A percentile compares a stretch with the other conserved stretches of the same genome.
phyloP scores from a whole-genome alignment of 2,888 invertebrate species.

The Hyles lineata region DNA sequence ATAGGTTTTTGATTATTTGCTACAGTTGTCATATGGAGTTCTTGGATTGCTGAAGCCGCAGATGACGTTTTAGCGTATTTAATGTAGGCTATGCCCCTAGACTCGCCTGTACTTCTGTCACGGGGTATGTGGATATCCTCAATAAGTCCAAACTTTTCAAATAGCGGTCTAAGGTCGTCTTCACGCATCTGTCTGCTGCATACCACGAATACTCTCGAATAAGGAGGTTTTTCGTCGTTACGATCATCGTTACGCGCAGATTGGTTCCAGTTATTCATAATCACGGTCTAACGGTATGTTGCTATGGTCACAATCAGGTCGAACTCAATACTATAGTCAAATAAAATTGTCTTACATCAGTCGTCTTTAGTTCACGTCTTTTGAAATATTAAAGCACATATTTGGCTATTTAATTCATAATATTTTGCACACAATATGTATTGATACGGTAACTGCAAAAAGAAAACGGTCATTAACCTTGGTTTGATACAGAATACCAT shows the following conservation, averaged over 20 bases:
- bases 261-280: constrained; percentile 32
- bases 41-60: constrained; percentile 94
- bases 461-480: constrained; percentile 18
- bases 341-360: not conserved
- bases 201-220: constrained; percentile 95
- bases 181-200: constrained; percentile 89
- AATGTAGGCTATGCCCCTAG: constrained; percentile 96
- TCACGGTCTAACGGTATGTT: constrained; percentile 24
- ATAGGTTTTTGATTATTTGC: constrained; percentile 90
- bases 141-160: constrained; percentile 92
- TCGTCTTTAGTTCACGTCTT: constrained; percentile 1
- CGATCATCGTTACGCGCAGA: constrained; percentile 40
- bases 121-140: constrained; percentile 95
- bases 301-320: constrained; percentile 31
- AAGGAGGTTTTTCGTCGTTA: constrained; percentile 89
- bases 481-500: not conserved
- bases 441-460: not conserved
- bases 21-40: constrained; percentile 91
- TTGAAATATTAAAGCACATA: not conserved
- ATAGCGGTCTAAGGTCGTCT: constrained; percentile 91
- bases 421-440: constrained; percentile 11
- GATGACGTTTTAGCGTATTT: constrained; percentile 96
- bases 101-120: constrained; percentile 92
- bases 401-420: not conserved
- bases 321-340: constrained; percentile 21